phyloP scores from a whole-genome alignment of 2,113 vertebrate species.

The Ciconia boyciana region DNA sequence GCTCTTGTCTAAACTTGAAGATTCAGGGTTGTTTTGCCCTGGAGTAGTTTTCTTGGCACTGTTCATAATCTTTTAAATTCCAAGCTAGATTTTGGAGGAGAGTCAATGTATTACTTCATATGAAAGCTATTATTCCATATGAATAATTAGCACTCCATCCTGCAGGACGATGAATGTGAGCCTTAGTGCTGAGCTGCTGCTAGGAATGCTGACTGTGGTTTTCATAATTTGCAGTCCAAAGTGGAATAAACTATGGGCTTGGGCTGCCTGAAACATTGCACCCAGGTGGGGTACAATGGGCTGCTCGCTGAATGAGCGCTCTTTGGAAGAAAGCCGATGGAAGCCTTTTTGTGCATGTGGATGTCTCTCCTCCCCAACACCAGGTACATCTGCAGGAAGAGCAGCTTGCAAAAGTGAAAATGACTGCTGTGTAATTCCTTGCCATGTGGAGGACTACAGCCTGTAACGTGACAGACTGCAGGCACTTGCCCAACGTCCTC shows the following conservation, averaged over 20 bases:
- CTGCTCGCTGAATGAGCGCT: background rate
- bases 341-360: background rate
- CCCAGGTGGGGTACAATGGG: background rate
- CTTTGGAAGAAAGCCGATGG: fast-evolving
- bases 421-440: background rate
- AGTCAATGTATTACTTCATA: slow-evolving; percentile 56
- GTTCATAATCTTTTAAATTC: slow-evolving; percentile 53
- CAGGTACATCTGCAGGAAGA: background rate
- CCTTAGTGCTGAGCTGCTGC: background rate
- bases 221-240: background rate
- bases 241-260: background rate
- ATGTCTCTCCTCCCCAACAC: background rate
- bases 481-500: fast-evolving
- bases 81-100: slow-evolving; percentile 47
- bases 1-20: slow-evolving; percentile 62
- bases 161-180: background rate
- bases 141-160: slow-evolving; percentile 29
- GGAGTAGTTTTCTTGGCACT: slow-evolving; percentile 52
- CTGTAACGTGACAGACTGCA: background rate
- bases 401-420: background rate
- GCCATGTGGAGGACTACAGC: background rate
- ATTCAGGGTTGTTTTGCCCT: slow-evolving; percentile 47
- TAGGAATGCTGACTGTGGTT: background rate
- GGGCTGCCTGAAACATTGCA: background rate
- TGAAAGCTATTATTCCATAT: slow-evolving; percentile 27